Evolutionary conservation across 2,797 vertebrate genomes (phyloP), one percentile per base, ranked within the genome.

Genomic region (Alauda arvensis): DNA sequence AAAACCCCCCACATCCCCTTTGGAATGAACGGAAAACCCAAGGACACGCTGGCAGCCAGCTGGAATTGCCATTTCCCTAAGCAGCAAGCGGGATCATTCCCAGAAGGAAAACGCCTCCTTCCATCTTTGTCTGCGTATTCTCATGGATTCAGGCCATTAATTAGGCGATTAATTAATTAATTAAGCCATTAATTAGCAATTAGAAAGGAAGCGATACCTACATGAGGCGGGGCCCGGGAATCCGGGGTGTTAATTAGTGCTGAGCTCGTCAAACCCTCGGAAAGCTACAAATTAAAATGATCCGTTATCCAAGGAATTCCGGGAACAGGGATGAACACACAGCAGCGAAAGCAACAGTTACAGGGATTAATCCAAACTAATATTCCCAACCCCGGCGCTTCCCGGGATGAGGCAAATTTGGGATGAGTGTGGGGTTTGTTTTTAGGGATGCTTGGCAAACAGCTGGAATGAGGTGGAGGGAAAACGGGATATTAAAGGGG

Each of bases 271-370:
- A 97, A 77, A 67, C 95, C 96, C 10, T 97, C 97, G 14, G 96
- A 57, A 93, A 96, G 96, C 98, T 98, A 97, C 94, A 97, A 97
- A 97, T 95, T 51, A 96, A 97, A 96, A 96, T 10, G 14, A 88
- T 29, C 45, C 51, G 90, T 97, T 97, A 97, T 93, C 86, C 63
- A 86, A 4, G 31, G 42, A 68, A 53, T 94, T 91, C 69, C 33
- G 39, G 77, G 69, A 69, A 60, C 40, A 40, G 17, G 23, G 8
- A n/a, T 11, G 12, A 79, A 84, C 56, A 25, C 3, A 11, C 5
- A 23, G 29, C 53, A 21, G 70, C 28, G 29, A 68, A 69, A 66
- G 74, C 74, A 31, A 46, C 49, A 37, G 46, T 12, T 12, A 20
- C 40, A 29, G 2, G 4, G 40, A 43, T 16, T 2, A 18, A 79